Conservation (phyloP, 2,797 vertebrate genomes). For the Anguilla marmorata region DNA sequence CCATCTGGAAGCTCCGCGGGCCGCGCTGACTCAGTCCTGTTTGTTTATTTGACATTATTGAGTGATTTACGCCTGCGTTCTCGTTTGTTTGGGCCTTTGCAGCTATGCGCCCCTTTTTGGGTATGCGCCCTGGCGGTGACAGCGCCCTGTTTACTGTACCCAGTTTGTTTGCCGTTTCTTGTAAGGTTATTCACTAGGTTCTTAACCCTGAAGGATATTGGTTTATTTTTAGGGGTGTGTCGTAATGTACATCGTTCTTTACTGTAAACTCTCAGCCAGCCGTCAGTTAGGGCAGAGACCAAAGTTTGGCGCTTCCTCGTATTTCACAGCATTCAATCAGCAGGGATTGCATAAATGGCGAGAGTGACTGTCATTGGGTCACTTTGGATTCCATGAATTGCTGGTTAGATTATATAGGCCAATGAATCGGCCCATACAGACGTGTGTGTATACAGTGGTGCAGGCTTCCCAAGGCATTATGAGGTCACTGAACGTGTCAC, state of each 20-base stretch:
- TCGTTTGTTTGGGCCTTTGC: not conserved
- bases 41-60: not conserved
- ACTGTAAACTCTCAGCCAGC: not conserved
- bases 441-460: constrained; percentile 53
- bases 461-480: not conserved
- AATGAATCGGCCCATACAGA: constrained; percentile 51
- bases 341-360: not conserved
- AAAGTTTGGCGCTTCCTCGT: not conserved
- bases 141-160: not conserved
- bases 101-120: not conserved
- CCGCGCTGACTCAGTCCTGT: not conserved
- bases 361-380: constrained; percentile 44
- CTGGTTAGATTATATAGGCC: constrained; percentile 42
- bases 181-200: not conserved
- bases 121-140: not conserved
- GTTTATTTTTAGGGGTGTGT: not conserved
- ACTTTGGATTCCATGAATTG: constrained; percentile 65
- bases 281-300: not conserved
- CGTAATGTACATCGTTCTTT: not conserved
- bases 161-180: not conserved
- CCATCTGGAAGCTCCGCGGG: not conserved
- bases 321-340: constrained; percentile 1
- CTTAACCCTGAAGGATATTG: not conserved
- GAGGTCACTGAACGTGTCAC: constrained; percentile 45
- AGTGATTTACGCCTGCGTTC: not conserved